Conservation (phyloP, 1,140 invertebrate genomes). For the Triops longicaudatus region DNA sequence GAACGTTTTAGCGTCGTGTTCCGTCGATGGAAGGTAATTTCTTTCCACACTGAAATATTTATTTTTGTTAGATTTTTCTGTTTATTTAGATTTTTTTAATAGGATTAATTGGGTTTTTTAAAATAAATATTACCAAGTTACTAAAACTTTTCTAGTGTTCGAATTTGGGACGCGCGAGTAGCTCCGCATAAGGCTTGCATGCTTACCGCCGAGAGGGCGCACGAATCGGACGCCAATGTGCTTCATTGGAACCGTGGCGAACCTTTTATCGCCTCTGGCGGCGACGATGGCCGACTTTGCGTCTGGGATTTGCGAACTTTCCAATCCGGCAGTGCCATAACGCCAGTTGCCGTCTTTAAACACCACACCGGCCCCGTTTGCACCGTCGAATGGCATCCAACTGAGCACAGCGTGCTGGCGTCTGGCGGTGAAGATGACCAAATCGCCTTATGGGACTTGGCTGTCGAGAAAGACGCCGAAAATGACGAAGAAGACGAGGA, state of each 20-base stretch:
- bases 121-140: too few relatives aligned
- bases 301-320: constrained; percentile 95
- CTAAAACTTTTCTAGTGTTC: constrained; percentile 52
- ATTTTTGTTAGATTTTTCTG: too few relatives aligned
- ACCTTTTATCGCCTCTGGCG: constrained; percentile 82
- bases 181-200: constrained; percentile 81
- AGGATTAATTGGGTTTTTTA: too few relatives aligned
- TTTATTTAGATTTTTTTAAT: too few relatives aligned
- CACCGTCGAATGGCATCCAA: constrained; percentile 94
- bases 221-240: constrained; percentile 91
- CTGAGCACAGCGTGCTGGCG: constrained; percentile 83
- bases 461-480: constrained; percentile 71
- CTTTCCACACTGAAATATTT: not conserved
- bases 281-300: constrained; percentile 89
- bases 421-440: constrained; percentile 91
- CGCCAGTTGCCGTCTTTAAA: constrained; percentile 82
- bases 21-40: constrained; percentile 70
- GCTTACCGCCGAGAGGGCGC: constrained; percentile 76
- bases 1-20: constrained; percentile 90
- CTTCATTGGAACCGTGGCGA: constrained; percentile 93
- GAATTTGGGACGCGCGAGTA: constrained; percentile 83
- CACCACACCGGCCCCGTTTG: constrained; percentile 86
- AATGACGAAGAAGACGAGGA: constrained; percentile 29
- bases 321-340: constrained; percentile 42
- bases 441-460: constrained; percentile 94